Evolutionary conservation across 2,797 vertebrate genomes (phyloP), one percentile per base, ranked within the genome.

Genomic region (Melopsittacus undulatus): DNA sequence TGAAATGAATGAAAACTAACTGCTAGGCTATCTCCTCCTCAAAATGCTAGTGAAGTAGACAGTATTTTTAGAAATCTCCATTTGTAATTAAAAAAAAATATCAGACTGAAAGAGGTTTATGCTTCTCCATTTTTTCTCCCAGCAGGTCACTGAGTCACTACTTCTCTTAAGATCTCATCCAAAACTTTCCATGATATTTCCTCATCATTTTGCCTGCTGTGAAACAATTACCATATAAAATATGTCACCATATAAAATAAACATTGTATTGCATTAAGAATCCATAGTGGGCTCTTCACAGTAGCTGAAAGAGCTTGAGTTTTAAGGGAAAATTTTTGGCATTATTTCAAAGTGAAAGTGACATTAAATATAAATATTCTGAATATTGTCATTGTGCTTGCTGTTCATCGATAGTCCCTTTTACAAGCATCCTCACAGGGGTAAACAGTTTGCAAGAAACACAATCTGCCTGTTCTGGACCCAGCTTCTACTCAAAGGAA

Each of bases 201-300:
- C 63, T 94, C 63, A 59, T 85, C 18, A 67, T 83, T 87, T 93
- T 82, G n/a, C 57, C 48, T 23, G 32, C 72, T 88, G 89, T 90
- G 87, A 93, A 87, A 78, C 87, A 89, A 88, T 90, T 82, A 21
- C 85, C 56, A n/a, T 73, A 62, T 73, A 66, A 78, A 95, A 69
- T 54, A 17, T 73, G 94, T 87, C 69, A 66, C 26, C 11, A 11
- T 89, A 80, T 85, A 83, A 92, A 91, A 81, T 48, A 30, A 56
- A 48, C 36, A 21, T 67, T 62, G 51, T 34, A 34, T 81, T 69
- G 13, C 51, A 42, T 30, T 73, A 74, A 67, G 83, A 75, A 83
- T 78, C 82, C 27, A 3, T 64, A 64, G 45, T 9, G 62, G 40
- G 46, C 38, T 86, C 36, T 82, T 92, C 62, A 63, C 66, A 45